Evolutionary conservation across 2,888 invertebrate genomes (phyloP).

Genomic region (Drosophila kanekoi): DNA sequence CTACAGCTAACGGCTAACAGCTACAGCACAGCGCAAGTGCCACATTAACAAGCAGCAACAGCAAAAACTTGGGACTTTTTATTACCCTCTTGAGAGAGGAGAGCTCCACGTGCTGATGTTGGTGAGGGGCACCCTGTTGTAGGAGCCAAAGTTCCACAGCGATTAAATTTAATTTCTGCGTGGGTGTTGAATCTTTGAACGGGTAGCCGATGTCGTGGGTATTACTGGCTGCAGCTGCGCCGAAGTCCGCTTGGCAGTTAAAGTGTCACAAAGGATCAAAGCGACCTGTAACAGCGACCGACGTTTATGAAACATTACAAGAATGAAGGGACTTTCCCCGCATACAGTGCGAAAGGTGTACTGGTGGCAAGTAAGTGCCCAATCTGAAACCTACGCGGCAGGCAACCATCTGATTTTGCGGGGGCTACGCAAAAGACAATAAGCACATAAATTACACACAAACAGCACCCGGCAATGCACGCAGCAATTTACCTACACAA

Average conservation of each 20-base stretch:
- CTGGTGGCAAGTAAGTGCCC: constrained; percentile 8
- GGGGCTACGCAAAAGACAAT: constrained; percentile 58
- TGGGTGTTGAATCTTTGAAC: constrained; percentile 51
- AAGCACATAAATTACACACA: constrained; percentile 75
- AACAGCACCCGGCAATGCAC: constrained; percentile 51
- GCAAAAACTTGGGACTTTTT: constrained; percentile 69
- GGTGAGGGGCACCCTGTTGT: constrained; percentile 5
- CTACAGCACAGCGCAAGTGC: constrained; percentile 61
- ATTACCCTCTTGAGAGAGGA: constrained; percentile 63
- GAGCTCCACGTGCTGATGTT: constrained; percentile 29
- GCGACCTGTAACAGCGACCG: constrained; percentile 43
- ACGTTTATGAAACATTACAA: constrained; percentile 71
- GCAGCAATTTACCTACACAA: constrained; percentile 31
- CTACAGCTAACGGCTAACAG: not conserved
- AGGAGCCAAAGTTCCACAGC: constrained; percentile 58
- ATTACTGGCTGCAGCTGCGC: constrained; percentile 37
- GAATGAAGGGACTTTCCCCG: constrained; percentile 48
- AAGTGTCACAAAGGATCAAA: constrained; percentile 73
- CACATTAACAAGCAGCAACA: constrained; percentile 71
- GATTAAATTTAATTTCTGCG: constrained; percentile 75
- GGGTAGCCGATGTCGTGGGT: constrained; percentile 33
- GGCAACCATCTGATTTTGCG: constrained; percentile 14
- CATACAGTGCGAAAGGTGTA: constrained; percentile 16
- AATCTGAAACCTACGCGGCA: constrained; percentile 23
- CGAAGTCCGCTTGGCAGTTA: constrained; percentile 38